Percentiles rank a stretch among this genome's conserved stretches.
Conservation (phyloP, 2,113 vertebrate genomes). For the Notarius quadriscutis region DNA sequence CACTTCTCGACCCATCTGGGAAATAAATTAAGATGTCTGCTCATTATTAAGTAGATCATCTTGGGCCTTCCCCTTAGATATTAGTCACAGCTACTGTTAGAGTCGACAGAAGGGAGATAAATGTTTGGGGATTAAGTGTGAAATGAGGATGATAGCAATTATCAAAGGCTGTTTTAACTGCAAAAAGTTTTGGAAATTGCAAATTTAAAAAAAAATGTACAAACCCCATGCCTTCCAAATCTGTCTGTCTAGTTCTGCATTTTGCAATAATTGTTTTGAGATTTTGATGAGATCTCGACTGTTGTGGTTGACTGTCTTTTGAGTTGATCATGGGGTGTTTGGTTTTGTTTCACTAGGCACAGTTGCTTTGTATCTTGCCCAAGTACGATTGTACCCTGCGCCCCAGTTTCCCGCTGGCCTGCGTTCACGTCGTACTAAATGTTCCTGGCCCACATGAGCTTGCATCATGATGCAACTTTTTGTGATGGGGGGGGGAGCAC, state of each 20-base stretch:
- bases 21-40: neutral
- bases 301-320: neutral
- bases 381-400: no score
- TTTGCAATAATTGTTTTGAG: neutral
- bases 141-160: constrained; percentile 6
- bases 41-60: neutral
- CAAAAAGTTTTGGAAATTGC: neutral
- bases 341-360: no score
- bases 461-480: no score
- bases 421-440: no score
- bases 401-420: no score
- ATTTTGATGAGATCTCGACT: neutral
- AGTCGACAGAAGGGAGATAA: neutral
- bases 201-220: neutral
- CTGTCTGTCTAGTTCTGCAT: neutral
- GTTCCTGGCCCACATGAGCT: no score
- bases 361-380: no score
- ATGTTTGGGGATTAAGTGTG: neutral
- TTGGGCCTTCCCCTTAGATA: constrained; percentile 8
- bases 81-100: constrained; percentile 8
- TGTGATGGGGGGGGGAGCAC: no score
- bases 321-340: neutral
- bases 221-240: neutral
- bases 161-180: neutral
- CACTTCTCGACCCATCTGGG: neutral